These are phyloP conservation scores for Rhingia rostrata DNA, from an alignment of 2,888 invertebrate genomes.

Conservation along the genomic window DNA sequence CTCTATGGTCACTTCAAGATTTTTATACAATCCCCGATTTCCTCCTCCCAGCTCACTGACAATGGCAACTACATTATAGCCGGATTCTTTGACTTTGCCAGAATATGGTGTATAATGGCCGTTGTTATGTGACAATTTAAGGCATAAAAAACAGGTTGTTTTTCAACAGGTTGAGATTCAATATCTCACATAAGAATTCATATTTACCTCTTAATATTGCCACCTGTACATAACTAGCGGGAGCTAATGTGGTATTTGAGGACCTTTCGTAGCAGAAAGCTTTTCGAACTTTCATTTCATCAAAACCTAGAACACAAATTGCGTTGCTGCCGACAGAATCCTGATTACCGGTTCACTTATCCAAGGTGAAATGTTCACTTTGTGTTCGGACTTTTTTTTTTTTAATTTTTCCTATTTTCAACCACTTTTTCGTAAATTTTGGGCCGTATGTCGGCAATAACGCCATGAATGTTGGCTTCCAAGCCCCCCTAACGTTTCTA, in stretches of 20 bases:
- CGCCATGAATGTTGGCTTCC: no score
- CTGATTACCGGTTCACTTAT: slow-evolving; percentile 67
- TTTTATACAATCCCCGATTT: slow-evolving; percentile 44
- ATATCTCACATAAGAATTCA: background rate
- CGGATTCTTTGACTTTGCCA: slow-evolving; percentile 27
- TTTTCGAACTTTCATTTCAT: slow-evolving; percentile 31
- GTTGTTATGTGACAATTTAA: no score
- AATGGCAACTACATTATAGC: slow-evolving; percentile 39
- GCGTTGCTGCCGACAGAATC: slow-evolving; percentile 38
- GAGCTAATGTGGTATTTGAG: no score
- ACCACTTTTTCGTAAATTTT: no score
- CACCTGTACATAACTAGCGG: slow-evolving; percentile 31
- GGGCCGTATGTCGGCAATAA: no score
- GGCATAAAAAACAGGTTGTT: slow-evolving; percentile 21
- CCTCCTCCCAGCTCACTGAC: slow-evolving; percentile 51
- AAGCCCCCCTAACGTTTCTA: no score
- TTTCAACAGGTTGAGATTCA: background rate
- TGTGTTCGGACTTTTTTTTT: no score
- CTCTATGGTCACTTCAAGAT: slow-evolving; percentile 29
- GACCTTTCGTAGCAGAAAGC: slow-evolving; percentile 23
- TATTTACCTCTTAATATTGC: no score
- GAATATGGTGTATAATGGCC: no score
- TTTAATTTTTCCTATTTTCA: no score
- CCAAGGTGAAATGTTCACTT: slow-evolving; percentile 22
- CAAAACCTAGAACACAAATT: slow-evolving; percentile 49